Base-by-base conservation (phyloP, 2,797 vertebrate species). In the Hylomyscus alleni region DNA sequence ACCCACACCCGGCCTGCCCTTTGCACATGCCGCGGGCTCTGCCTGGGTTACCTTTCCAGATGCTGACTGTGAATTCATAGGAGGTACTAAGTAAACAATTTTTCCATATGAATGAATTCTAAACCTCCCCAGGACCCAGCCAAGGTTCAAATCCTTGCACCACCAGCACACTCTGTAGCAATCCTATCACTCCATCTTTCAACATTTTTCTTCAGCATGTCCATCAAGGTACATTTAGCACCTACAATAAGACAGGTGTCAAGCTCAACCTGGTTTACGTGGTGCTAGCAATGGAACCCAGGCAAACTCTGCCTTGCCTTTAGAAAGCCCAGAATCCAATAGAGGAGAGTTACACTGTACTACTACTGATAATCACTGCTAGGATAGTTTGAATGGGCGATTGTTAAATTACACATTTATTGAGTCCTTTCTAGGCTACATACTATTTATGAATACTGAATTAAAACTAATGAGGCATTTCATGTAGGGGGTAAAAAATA, bases 41-140 rank as follows among this genome's bases (percentile, higher is more conserved):
- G 52, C 73, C 85, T 22, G 31, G 6, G 78, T 62, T 24, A 20
- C 47, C 40, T 50, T 44, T 60, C 50, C 17, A 52, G 31, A 9
- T 67, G 72, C 92, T 65, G 54, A 62, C 37, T 37, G 37, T 67
- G 82, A 17, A 82, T 47, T 82, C 75, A n/a, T 4, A 24, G 26
- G 13, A 62, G 17, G 47, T 89, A 73, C 84, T 73, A 83, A 89
- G 80, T n/a, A 95, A 91, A 86, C 67, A 89, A 13, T 54, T 92
- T 91, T 94, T 88, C 86, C 94, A 93, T 78, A 29, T 56, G 60
- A 95, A 90, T 50, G 29, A 90, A 93, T 95, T 81, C 77, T 88
- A 95, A 91, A 91, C 82, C 82, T 72, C 60, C n/a, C 75, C 26
- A 83, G 65, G 89, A 83, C 34, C 77, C 91, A 94, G 80, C 47